Evolutionary conservation across 2,797 vertebrate species (phyloP).

Genomic region (Syngnathus rostellatus): DNA sequence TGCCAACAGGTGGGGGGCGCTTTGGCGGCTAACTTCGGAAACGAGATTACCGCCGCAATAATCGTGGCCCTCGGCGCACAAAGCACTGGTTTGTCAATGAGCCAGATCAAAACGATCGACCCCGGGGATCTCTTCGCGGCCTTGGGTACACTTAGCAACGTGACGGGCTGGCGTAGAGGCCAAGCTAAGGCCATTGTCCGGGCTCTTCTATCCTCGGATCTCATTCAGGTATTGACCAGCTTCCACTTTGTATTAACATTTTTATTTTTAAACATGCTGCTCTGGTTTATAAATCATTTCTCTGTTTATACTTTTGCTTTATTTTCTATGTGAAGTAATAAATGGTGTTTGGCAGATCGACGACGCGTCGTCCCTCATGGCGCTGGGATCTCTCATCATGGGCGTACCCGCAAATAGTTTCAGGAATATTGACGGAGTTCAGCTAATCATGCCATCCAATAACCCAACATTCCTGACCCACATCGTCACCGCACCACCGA

Average conservation of each 20-base stretch:
- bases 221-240: slow-evolving; percentile 43
- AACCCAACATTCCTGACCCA: slow-evolving; percentile 31
- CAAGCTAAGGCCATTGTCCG: slow-evolving; percentile 55
- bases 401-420: slow-evolving; percentile 45
- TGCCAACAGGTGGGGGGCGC: slow-evolving; percentile 15
- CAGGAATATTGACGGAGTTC: neutral
- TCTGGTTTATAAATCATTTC: neutral
- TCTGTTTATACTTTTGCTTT: too few species aligned
- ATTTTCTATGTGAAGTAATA: neutral
- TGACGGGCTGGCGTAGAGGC: slow-evolving; percentile 52
- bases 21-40: slow-evolving; percentile 46
- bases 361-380: neutral
- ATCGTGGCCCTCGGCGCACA: slow-evolving; percentile 50
- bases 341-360: slow-evolving; percentile 40
- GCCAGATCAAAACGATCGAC: slow-evolving; percentile 37
- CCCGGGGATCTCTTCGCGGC: slow-evolving; percentile 16
- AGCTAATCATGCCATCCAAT: slow-evolving; percentile 33
- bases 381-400: slow-evolving; percentile 54
- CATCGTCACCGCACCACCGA: slow-evolving; percentile 27
- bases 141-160: slow-evolving; percentile 30
- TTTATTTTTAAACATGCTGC: neutral
- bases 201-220: slow-evolving; percentile 30
- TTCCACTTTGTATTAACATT: neutral
- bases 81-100: slow-evolving; percentile 37
- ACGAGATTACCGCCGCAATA: slow-evolving; percentile 4